Evolutionary conservation across 2,888 invertebrate species (phyloP).

Genomic region (Rhamnusium bicolor): DNA sequence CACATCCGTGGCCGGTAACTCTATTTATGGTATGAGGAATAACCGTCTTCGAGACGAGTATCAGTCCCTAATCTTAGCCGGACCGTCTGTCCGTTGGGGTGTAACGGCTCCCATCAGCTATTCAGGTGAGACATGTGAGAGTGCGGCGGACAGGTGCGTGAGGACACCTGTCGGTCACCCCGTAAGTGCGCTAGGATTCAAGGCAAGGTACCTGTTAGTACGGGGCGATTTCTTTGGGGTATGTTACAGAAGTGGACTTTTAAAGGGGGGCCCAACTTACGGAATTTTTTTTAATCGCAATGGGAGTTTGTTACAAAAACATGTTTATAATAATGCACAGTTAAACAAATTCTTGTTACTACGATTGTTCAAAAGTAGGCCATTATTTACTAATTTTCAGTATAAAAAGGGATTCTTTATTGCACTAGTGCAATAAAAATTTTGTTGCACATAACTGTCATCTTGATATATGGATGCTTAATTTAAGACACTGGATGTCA

Average conservation of each 20-base stretch:
- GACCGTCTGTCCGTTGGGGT: slow-evolving; percentile 55
- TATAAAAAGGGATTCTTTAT: too few species aligned
- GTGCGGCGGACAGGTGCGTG: slow-evolving; percentile 63
- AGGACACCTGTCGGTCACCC: slow-evolving; percentile 60
- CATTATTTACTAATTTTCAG: too few species aligned
- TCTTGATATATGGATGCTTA: too few species aligned
- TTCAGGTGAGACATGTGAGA: slow-evolving; percentile 67
- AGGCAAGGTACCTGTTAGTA: slow-evolving; percentile 26
- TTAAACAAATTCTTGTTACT: too few species aligned
- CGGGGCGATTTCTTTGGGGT: slow-evolving; percentile 23
- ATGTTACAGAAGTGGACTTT: slow-evolving; percentile 22
- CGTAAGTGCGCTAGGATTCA: slow-evolving; percentile 43
- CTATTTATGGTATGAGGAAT: slow-evolving; percentile 26
- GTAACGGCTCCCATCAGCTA: slow-evolving; percentile 64
- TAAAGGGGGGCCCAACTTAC: not conserved
- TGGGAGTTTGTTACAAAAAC: too few species aligned
- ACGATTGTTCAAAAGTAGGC: too few species aligned
- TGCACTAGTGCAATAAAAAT: too few species aligned
- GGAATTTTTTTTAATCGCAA: too few species aligned
- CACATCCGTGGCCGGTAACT: slow-evolving; percentile 27
- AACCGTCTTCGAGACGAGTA: slow-evolving; percentile 32
- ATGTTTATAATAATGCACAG: too few species aligned
- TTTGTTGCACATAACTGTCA: too few species aligned
- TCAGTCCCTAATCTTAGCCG: slow-evolving; percentile 34
- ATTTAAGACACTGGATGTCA: too few species aligned